A percentile compares a stretch with the other conserved stretches of the same genome.
Evolutionary conservation across 2,888 invertebrate species (phyloP).

Genomic region (Caradrina kadenii): DNA sequence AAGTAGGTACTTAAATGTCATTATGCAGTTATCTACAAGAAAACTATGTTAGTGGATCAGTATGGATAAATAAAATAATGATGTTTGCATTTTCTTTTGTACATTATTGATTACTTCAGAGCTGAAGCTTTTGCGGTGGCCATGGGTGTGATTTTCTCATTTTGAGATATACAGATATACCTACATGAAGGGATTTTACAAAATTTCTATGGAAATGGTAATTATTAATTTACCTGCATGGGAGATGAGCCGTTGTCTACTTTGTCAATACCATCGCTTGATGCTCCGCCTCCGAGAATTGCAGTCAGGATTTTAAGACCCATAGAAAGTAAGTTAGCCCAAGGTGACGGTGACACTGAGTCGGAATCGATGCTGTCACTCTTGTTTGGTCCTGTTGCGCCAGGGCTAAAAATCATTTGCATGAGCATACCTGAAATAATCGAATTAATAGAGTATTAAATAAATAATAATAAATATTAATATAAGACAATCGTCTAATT

Average conservation of each 20-base stretch:
- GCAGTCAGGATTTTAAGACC: constrained; percentile 96
- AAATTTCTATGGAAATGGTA: constrained; percentile 14
- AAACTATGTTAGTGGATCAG: constrained; percentile 86
- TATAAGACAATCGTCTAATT: neutral
- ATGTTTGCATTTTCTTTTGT: constrained; percentile 65
- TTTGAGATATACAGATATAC: constrained; percentile 52
- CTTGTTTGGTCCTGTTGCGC: constrained; percentile 93
- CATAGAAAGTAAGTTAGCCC: constrained; percentile 96
- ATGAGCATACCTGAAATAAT: constrained; percentile 89
- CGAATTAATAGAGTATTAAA: neutral
- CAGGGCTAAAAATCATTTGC: constrained; percentile 96
- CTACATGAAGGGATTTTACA: constrained; percentile 21
- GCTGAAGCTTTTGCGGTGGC: constrained; percentile 58
- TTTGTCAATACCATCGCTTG: constrained; percentile 96
- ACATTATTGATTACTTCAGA: constrained; percentile 64
- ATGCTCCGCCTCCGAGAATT: constrained; percentile 94
- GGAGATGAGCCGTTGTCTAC: constrained; percentile 96
- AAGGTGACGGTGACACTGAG: constrained; percentile 94
- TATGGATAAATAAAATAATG: constrained; percentile 74
- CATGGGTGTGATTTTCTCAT: constrained; percentile 32
- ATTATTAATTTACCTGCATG: constrained; percentile 93
- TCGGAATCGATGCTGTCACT: constrained; percentile 94
- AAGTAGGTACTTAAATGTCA: neutral
- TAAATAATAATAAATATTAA: constrained; percentile 8
- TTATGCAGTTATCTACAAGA: constrained; percentile 77